A percentile compares a stretch with the other conserved stretches of the same genome.
Evolutionary conservation across 2,797 vertebrate genomes (phyloP).

Genomic region (Paratrypauchen microcephalus): DNA sequence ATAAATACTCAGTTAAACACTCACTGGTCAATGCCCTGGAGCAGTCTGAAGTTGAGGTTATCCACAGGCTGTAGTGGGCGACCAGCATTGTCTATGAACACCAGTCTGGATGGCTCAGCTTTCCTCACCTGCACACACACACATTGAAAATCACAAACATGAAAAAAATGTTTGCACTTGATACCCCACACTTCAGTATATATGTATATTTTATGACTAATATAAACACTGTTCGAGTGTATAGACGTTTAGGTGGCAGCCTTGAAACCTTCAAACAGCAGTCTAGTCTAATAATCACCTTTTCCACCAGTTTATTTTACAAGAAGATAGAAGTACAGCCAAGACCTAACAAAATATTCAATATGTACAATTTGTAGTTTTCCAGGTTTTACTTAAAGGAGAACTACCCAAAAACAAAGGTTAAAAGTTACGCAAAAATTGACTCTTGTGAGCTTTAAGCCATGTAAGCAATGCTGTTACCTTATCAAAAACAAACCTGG

Average conservation of each 20-base stretch:
- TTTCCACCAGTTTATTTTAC: too few species aligned
- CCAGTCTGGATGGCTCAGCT: conserved; percentile 80
- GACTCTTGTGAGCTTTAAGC: too few species aligned
- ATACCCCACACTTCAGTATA: neutral
- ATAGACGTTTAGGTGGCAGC: neutral
- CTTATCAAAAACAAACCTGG: too few species aligned
- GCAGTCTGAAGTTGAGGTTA: conserved; percentile 90
- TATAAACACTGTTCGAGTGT: neutral
- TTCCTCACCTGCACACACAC: conserved; percentile 70
- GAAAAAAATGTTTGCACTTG: neutral
- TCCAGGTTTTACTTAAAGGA: too few species aligned
- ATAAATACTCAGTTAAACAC: conserved; percentile 33
- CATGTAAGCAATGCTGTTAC: too few species aligned
- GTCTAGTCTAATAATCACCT: neutral
- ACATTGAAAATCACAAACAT: neutral
- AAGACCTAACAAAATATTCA: neutral
- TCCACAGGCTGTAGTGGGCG: conserved; percentile 78
- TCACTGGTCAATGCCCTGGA: conserved; percentile 89
- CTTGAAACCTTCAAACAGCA: neutral
- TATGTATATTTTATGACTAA: neutral
- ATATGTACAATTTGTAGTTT: too few species aligned
- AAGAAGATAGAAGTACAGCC: neutral
- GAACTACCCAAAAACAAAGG: too few species aligned
- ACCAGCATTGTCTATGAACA: conserved; percentile 92
- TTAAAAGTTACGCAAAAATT: neutral